Evolutionary conservation across 2,797 vertebrate genomes (phyloP).

Genomic region (Cygnus olor): DNA sequence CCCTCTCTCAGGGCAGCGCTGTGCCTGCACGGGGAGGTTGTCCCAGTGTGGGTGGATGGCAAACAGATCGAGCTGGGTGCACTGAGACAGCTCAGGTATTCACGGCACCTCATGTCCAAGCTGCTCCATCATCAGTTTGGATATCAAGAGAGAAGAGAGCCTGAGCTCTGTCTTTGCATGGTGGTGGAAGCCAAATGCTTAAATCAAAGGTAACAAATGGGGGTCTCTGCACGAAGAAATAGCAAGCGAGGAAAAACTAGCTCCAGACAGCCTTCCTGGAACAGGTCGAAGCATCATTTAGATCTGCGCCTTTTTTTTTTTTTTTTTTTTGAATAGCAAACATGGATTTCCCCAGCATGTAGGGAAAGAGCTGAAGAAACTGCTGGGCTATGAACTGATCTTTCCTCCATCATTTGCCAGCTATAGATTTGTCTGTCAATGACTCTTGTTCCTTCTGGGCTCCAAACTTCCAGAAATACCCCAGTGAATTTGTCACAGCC

Average conservation of each 20-base stretch:
- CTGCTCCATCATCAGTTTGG: neutral
- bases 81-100: accelerated
- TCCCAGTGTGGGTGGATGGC: accelerated
- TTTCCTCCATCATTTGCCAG: neutral
- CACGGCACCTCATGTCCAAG: neutral
- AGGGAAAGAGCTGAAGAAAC: neutral
- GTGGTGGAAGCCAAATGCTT: neutral
- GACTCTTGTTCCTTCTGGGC: neutral
- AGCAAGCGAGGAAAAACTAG: neutral
- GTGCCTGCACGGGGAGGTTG: accelerated
- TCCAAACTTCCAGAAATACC: neutral
- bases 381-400: neutral
- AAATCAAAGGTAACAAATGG: neutral
- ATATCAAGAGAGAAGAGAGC: neutral
- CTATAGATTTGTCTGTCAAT: neutral
- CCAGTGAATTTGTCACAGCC: neutral
- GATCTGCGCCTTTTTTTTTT: neutral
- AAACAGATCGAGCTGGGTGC: accelerated
- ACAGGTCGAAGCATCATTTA: neutral
- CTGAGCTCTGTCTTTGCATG: accelerated
- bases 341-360: accelerated
- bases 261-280: neutral
- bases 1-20: neutral
- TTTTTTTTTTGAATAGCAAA: neutral
- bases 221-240: neutral